A percentile compares a stretch with the other conserved stretches of the same genome.
Evolutionary conservation across 2,888 invertebrate genomes (phyloP).

Genomic region (Drosophila nigricruria): DNA sequence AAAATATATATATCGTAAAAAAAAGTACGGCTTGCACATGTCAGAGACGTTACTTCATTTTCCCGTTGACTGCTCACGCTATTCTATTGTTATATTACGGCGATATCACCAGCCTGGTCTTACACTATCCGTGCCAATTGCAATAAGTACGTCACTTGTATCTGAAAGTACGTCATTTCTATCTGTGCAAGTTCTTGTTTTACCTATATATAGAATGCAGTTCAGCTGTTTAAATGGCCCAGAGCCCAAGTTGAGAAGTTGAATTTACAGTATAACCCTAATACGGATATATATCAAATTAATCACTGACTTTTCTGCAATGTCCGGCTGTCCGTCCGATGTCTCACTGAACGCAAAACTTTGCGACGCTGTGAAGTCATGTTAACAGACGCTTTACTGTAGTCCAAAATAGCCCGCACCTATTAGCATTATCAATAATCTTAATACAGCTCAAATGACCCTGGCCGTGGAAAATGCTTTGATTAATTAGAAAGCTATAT

Average conservation of each 20-base stretch:
- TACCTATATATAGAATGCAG: neutral
- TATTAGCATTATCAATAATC: neutral
- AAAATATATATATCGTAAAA: conserved; percentile 12
- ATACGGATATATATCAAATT: neutral
- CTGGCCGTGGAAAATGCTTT: conserved; percentile 10
- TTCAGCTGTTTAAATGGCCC: neutral
- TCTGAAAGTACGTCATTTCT: conserved; percentile 6
- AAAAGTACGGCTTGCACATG: conserved; percentile 5
- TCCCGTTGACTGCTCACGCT: conserved; percentile 35
- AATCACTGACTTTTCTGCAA: neutral
- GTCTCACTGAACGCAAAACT: no score
- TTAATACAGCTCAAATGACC: neutral
- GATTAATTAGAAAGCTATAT: neutral
- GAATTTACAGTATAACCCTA: no score
- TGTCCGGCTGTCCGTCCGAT: neutral
- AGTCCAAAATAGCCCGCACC: no score
- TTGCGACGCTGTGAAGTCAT: no score
- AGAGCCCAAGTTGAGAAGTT: neutral
- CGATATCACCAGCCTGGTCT: conserved; percentile 40
- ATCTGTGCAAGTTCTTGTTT: conserved; percentile 3
- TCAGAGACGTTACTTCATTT: conserved; percentile 7
- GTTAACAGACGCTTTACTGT: neutral
- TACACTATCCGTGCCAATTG: conserved; percentile 23
- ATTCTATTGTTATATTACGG: conserved; percentile 41
- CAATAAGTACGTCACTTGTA: conserved; percentile 21